phyloP scores from a whole-genome alignment of 2,888 invertebrate species.

The Cephus runcator region DNA sequence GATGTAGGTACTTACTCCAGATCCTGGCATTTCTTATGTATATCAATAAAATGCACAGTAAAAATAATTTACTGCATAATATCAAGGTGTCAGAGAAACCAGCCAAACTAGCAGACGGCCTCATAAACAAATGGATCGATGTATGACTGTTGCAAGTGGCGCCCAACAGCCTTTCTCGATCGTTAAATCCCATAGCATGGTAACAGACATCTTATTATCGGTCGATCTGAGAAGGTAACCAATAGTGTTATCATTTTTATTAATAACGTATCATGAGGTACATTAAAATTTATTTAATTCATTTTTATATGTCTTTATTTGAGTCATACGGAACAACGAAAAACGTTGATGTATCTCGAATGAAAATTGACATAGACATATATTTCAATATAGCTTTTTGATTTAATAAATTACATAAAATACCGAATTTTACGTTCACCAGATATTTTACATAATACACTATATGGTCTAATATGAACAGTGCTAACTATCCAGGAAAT shows the following conservation, averaged over 20 bases:
- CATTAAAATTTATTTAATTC: neutral
- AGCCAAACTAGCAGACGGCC: constrained; percentile 43
- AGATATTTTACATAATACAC: neutral
- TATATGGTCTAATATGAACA: neutral
- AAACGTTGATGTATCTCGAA: neutral
- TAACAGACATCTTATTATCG: neutral
- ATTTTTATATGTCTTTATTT: neutral
- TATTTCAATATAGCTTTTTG: neutral
- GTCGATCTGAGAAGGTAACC: neutral
- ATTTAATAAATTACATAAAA: neutral
- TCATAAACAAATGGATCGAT: constrained; percentile 53
- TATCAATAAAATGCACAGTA: neutral
- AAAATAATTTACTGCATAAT: constrained; percentile 32
- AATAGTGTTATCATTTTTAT: neutral
- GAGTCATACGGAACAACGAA: neutral
- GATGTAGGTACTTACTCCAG: constrained; percentile 43
- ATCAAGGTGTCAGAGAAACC: constrained; percentile 1
- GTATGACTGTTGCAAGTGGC: constrained; percentile 1
- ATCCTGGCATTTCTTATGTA: constrained; percentile 41
- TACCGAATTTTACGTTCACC: neutral
- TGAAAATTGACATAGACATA: no score
- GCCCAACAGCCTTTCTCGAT: neutral
- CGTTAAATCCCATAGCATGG: neutral
- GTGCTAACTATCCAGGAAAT: neutral
- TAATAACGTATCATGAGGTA: neutral